phyloP scores from a whole-genome alignment of 1,140 invertebrate species.

The Lucilia cuprina region DNA sequence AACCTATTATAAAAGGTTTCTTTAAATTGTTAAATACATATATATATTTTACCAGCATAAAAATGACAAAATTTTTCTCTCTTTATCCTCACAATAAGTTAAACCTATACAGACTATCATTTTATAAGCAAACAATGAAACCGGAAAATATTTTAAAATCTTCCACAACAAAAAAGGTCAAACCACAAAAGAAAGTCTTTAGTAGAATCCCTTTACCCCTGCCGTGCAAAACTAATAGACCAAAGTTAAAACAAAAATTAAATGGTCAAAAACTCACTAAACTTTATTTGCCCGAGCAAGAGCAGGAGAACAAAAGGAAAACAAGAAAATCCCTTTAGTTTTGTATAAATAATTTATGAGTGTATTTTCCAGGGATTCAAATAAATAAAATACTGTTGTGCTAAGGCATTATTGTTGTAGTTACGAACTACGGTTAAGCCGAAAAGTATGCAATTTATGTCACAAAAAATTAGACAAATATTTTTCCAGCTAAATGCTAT shows the following conservation, averaged over 20 bases:
- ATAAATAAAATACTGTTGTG: background rate
- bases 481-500: background rate
- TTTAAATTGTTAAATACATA: too few relatives aligned
- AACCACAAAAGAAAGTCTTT: too few relatives aligned
- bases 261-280: background rate
- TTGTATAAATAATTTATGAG: background rate
- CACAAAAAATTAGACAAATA: background rate
- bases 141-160: too few relatives aligned
- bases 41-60: too few relatives aligned
- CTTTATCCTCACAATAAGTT: too few relatives aligned
- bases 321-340: background rate
- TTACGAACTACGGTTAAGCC: background rate
- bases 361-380: background rate
- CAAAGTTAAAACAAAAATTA: background rate
- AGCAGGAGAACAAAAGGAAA: background rate
- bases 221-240: too few relatives aligned
- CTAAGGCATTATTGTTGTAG: background rate
- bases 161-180: too few relatives aligned
- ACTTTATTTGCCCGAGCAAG: background rate
- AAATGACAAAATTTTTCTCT: too few relatives aligned
- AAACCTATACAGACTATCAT: too few relatives aligned
- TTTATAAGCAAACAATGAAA: too few relatives aligned
- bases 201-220: too few relatives aligned
- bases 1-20: too few relatives aligned
- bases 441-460: constrained; percentile 7